These are phyloP conservation scores for Labeo rohita DNA, from an alignment of 2,113 vertebrate species.

Conservation along the genomic window DNA sequence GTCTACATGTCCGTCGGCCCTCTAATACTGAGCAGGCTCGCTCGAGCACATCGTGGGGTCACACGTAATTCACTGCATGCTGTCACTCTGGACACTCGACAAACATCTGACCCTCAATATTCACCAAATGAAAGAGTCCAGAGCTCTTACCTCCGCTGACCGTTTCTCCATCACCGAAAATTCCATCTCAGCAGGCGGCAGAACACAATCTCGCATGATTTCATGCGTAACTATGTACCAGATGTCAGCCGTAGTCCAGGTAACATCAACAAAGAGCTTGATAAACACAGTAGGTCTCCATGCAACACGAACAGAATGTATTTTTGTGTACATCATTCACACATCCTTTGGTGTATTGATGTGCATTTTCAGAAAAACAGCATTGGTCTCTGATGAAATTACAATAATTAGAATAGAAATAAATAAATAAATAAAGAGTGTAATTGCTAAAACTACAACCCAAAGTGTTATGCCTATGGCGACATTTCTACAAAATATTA, in stretches of 20 bases:
- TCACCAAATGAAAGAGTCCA: conserved; percentile 20
- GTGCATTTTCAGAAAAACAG: neutral
- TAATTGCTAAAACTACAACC: too few species aligned
- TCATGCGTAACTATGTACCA: neutral
- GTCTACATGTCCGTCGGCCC: neutral
- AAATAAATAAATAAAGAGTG: too few species aligned
- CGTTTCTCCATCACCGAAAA: neutral
- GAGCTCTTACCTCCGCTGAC: neutral
- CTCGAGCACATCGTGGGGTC: conserved; percentile 8
- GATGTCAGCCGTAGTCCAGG: neutral
- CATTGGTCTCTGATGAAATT: neutral
- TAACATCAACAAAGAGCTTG: neutral
- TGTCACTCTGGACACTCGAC: conserved; percentile 14
- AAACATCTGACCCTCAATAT: conserved; percentile 15
- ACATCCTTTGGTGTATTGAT: neutral
- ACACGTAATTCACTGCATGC: neutral
- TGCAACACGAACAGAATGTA: neutral
- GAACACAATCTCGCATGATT: neutral
- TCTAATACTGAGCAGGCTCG: conserved; percentile 16
- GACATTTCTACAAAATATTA: too few species aligned
- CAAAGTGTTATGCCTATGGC: too few species aligned
- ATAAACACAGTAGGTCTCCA: neutral
- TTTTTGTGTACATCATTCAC: neutral
- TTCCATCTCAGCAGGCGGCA: neutral
- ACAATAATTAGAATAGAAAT: neutral